Evolutionary conservation across 1,140 invertebrate genomes (phyloP), one percentile per base, ranked within the genome.

Genomic region (Mya arenaria): DNA sequence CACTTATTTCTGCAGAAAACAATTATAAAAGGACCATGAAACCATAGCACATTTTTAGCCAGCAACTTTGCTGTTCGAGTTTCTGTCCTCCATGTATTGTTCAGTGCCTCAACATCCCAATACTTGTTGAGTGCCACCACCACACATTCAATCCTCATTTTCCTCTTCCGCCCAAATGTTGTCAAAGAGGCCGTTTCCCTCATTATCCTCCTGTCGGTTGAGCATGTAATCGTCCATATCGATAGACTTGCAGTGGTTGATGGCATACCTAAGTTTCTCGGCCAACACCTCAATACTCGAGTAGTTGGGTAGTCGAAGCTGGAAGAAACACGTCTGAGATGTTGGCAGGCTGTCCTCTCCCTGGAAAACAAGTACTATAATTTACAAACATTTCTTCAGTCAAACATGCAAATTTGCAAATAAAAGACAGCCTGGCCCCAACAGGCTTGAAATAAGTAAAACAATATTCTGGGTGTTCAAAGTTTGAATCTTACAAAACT

Each of bases 221-320:
- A 96, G 91, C 95, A 96, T 96, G 89, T 96, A 96, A 89, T 95
- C 95, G 88, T 96, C 95, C 95, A 96, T 95, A 89, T 96, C 95
- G 62, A 96, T 96, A 5, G 95, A 95, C n/a, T 94, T 94, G 85
- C 95, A 96, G 89, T 95, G 95, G 89, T 95, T 95, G 71, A 96
- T 95, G 28, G 95, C 95, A 89, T 96, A 96, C 23, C 95, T 92
- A 10, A 96, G 91, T 68, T 94, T 93, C 87, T 95, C 95, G 3
- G 94, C 94, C 93, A 96, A 94, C 4, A 95, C 92, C 83, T 95
- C 94, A 34, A 90, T 90, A 84, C 93, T 94, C 36, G 94, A 94
- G 89, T 95, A 96, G 2, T 93, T 93, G 8, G 95, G 95, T n/a
- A 96, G 91, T 0, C 95, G 92, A n/a, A 96, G 90, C 90, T 96